Percentiles rank a stretch among this genome's conserved stretches.
These are phyloP conservation scores for Invenusta paracnida DNA, from an alignment of 2,888 invertebrate genomes.

Conservation along the genomic window DNA sequence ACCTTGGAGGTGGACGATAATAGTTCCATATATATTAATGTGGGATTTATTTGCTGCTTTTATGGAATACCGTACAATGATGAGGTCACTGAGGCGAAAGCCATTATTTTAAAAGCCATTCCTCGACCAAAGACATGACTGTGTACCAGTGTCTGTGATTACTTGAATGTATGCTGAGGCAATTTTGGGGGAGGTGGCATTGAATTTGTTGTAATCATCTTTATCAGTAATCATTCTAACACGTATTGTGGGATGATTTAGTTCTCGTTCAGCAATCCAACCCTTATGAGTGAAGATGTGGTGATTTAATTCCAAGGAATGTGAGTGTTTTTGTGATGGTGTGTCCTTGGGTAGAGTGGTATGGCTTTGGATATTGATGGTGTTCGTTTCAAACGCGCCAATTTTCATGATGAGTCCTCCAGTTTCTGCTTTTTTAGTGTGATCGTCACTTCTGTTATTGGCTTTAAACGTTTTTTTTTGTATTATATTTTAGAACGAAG, in stretches of 20 bases:
- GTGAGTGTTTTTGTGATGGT: background rate
- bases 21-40: background rate
- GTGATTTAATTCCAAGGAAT: background rate
- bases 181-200: constrained; percentile 19
- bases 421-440: background rate
- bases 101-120: background rate
- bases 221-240: background rate
- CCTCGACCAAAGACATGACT: constrained; percentile 30
- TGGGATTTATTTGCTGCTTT: background rate
- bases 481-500: background rate
- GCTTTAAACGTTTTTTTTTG: background rate
- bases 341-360: background rate
- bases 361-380: background rate
- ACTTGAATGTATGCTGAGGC: constrained; percentile 26
- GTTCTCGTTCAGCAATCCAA: constrained; percentile 13
- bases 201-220: constrained; percentile 13
- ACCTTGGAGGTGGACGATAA: constrained; percentile 1
- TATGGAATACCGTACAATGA: background rate
- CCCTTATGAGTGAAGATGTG: constrained; percentile 35
- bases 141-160: constrained; percentile 26
- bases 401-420: background rate
- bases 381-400: background rate
- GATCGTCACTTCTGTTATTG: background rate
- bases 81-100: constrained; percentile 3
- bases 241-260: constrained; percentile 3